Conservation (phyloP, 2,113 vertebrate species). For the Prinia subflava region DNA sequence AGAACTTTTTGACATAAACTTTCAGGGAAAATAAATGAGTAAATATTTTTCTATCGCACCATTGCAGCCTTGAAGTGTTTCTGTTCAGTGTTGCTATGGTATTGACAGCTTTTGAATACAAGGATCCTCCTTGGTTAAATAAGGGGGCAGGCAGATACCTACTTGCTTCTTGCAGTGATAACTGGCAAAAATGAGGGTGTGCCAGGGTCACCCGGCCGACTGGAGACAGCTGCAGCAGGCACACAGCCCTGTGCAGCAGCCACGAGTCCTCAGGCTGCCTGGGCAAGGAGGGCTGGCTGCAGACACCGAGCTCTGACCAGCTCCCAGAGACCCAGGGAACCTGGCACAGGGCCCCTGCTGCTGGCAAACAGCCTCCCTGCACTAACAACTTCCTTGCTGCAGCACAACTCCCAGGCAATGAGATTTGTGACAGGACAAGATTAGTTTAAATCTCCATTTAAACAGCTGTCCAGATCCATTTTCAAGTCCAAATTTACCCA, state of each 20-base stretch:
- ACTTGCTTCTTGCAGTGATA: background rate
- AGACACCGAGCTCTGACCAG: background rate
- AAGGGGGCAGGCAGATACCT: background rate
- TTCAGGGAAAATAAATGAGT: background rate
- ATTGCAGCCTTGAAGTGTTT: background rate
- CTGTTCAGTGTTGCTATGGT: background rate
- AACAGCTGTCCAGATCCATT: background rate
- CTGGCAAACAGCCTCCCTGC: background rate
- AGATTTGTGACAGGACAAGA: background rate
- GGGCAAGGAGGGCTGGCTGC: background rate
- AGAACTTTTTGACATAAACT: background rate
- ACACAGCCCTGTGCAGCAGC: background rate
- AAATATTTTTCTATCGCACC: background rate
- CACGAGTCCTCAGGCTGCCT: background rate
- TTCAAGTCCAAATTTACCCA: background rate
- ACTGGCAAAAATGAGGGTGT: background rate
- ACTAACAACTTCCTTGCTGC: background rate
- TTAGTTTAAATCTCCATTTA: background rate
- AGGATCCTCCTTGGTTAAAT: rapidly evolving
- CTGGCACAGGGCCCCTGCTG: background rate
- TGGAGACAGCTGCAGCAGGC: rapidly evolving
- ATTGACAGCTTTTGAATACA: background rate
- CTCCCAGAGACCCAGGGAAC: background rate
- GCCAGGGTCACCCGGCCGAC: background rate
- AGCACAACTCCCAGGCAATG: background rate